Conservation (phyloP, 2,113 vertebrate genomes). For the Heterocephalus glaber region DNA sequence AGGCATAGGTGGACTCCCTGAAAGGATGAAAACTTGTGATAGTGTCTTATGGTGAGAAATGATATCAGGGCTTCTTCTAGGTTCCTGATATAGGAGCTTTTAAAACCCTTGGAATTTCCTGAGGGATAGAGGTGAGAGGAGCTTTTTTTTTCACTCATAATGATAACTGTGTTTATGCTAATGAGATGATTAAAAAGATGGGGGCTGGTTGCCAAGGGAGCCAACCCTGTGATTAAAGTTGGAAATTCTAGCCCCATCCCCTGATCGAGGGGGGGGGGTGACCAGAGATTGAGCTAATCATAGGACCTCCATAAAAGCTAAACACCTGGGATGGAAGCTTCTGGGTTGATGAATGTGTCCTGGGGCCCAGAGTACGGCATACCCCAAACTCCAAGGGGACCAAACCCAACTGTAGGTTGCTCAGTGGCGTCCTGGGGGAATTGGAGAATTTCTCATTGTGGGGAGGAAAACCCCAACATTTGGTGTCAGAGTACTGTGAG, state of each 20-base stretch:
- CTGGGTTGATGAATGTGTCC: neutral
- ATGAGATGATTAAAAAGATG: neutral
- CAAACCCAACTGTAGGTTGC: neutral
- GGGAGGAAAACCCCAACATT: neutral
- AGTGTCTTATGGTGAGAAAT: neutral
- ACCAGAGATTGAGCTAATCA: neutral
- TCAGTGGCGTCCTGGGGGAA: neutral
- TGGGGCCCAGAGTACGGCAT: fast-evolving
- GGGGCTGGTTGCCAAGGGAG: neutral
- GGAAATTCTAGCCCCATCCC: neutral
- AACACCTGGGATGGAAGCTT: neutral
- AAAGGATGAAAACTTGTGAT: neutral
- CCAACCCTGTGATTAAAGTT: neutral
- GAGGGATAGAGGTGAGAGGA: neutral
- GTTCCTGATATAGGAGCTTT: neutral
- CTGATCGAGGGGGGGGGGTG: neutral
- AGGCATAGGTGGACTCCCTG: neutral
- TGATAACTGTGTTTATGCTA: neutral
- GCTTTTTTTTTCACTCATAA: neutral
- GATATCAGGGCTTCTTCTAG: too few species aligned
- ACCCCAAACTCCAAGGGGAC: neutral
- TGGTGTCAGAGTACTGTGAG: neutral
- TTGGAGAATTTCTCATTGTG: neutral
- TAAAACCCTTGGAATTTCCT: neutral
- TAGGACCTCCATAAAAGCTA: neutral